Conservation (phyloP, 2,888 invertebrate species). For the Drosophila peninsularis region DNA sequence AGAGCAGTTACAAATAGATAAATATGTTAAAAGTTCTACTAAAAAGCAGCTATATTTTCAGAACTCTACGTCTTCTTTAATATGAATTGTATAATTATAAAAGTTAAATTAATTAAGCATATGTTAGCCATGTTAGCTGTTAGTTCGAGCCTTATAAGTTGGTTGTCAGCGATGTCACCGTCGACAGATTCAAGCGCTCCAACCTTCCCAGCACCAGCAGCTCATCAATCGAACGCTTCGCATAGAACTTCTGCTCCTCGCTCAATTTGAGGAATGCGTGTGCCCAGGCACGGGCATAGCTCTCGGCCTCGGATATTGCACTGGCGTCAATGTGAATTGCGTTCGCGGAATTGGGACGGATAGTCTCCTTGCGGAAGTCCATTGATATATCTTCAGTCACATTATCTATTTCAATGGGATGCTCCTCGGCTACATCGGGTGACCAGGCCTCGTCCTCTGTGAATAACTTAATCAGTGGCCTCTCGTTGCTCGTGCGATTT, state of each 20-base stretch:
- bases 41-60: neutral
- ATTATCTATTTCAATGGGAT: slow-evolving; percentile 49
- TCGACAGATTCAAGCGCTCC: slow-evolving; percentile 60
- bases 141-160: slow-evolving; percentile 50
- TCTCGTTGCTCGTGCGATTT: slow-evolving; percentile 11
- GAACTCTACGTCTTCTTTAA: neutral
- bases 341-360: slow-evolving; percentile 25
- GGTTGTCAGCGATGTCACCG: slow-evolving; percentile 64
- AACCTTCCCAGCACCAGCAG: slow-evolving; percentile 63
- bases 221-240: slow-evolving; percentile 70
- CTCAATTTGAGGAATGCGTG: slow-evolving; percentile 68
- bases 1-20: neutral
- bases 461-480: slow-evolving; percentile 59
- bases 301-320: slow-evolving; percentile 66
- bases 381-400: slow-evolving; percentile 22
- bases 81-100: too few relatives aligned
- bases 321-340: slow-evolving; percentile 46
- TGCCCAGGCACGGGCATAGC: slow-evolving; percentile 66
- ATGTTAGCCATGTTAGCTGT: neutral
- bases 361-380: slow-evolving; percentile 33
- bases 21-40: too few relatives aligned
- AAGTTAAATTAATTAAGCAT: neutral
- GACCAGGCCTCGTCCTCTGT: slow-evolving; percentile 58
- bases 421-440: slow-evolving; percentile 32
- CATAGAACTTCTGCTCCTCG: slow-evolving; percentile 71